Conservation (phyloP, 2,888 invertebrate species). For the Zaprionus lineosus region DNA sequence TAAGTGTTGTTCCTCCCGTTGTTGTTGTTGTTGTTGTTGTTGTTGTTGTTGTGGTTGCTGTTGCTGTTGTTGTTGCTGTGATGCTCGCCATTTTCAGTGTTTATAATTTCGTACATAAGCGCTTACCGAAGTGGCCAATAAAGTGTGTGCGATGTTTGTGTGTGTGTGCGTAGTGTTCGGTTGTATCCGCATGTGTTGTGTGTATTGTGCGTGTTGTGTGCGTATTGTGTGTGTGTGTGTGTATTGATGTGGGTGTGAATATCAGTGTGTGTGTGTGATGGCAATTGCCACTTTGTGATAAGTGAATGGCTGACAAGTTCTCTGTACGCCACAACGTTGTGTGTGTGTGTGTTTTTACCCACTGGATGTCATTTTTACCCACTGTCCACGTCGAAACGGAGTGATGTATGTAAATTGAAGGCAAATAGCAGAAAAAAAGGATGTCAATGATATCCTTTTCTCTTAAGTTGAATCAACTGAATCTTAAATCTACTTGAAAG, state of each 20-base stretch:
- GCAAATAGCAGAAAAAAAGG: conserved; percentile 28
- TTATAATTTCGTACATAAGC: conserved; percentile 68
- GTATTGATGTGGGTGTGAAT: background rate
- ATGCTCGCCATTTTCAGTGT: conserved; percentile 58
- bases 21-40: conserved; percentile 17
- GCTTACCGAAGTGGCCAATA: conserved; percentile 59
- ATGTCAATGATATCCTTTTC: too few species aligned
- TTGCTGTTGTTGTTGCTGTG: conserved; percentile 11
- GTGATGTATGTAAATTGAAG: conserved; percentile 40
- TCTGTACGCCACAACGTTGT: background rate
- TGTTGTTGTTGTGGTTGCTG: conserved; percentile 19
- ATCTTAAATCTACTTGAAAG: too few species aligned
- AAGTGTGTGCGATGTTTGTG: conserved; percentile 19
- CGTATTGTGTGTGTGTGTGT: conserved; percentile 1
- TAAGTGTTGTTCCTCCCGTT: conserved; percentile 38
- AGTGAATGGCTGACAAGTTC: conserved; percentile 39
- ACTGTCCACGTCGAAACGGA: conserved; percentile 1
- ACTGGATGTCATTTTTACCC: conserved; percentile 12
- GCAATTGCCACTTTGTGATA: conserved; percentile 23
- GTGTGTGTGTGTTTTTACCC: conserved; percentile 4
- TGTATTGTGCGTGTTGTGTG: background rate
- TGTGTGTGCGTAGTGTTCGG: conserved; percentile 1
- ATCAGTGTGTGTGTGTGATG: conserved; percentile 10
- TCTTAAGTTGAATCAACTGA: too few species aligned
- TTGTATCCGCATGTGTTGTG: too few species aligned